Evolutionary conservation across 2,113 vertebrate genomes (phyloP), one percentile per base, ranked within the genome.

Genomic region (Chitala chitala): DNA sequence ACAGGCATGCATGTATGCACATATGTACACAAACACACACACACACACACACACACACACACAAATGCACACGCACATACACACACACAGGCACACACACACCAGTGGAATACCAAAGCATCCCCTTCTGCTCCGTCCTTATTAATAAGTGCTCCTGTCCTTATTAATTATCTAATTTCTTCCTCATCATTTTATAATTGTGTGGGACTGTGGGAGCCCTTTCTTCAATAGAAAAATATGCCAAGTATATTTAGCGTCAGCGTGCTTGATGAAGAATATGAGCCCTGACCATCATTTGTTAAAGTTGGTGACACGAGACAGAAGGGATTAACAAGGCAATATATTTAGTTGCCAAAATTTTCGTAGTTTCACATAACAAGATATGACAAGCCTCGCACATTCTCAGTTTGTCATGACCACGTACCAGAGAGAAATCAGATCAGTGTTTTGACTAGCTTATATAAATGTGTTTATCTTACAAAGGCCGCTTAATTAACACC

Each of bases 151-250:
- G 26, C n/a, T 46, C 10, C 38, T 46, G 64, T 68, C 64, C 64
- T 68, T 13, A 12, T 68, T 68, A 68, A 68, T 68, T 44, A 46
- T 9, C 42, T 24, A 38, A 68, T 68, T 46, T 42, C 46, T 68
- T 68, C 46, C 38, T 68, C 63, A 65, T 44, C 38, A 33, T 17
- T 38, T 42, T 65, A 42, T 65, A 68, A 68, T 68, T 20, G 4
- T 17, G 42, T 44, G 38, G 24, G 64, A 68, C 64, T 68, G 64
- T 38, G 22, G 9, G 40, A 48, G 64, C 10, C 64, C 10, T 46
- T 68, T 46, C 40, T 42, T 68, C 64, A 26, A n/a, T 46, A 46
- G 26, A 68, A 68, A 68, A 68, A 68, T 68, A 44, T 68, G 40
- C 22, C 64, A 68, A 38, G 26, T 68, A 46, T 68, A 68, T 68